Evolutionary conservation across 2,888 invertebrate species (phyloP), one percentile per base, ranked within the genome.

Genomic region (Smittia sp.): DNA sequence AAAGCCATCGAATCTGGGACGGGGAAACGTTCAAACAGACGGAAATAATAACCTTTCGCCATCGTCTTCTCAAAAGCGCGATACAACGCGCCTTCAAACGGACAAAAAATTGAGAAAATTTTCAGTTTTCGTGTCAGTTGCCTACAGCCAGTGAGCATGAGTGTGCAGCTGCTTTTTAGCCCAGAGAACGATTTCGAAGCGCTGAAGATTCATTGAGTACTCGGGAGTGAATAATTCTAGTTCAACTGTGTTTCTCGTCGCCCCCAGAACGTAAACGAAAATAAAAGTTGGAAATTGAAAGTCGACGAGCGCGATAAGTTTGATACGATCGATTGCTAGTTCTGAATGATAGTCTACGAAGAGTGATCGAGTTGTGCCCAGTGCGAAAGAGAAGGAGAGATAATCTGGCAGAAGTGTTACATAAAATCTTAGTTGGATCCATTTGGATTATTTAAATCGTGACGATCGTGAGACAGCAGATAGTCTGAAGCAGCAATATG

Each of bases 391-490:
- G 58, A 58, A 58, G n/a, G 11, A 58, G 15, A 69, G 20, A 72
- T 52, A 72, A 72, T 72, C 62, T 72, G 72, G 72, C 72, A 72
- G 27, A 62, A 72, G 62, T 62, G 72, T 72, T 72, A 72, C 38
- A 62, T 72, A 58, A 72, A 62, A 62, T 15, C 32, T 15, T 18
- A 70, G 15, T 46, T 38, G n/a, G 24, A 25, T 52, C 24, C 32
- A 62, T 62, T 39, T 22, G 39, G 13, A 15, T 6, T 9, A 24
- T 32, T 66, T 38, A 1, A 39, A 66, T 4, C 15, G 39, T 20
- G 38, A 20, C 1, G 15, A 24, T 62, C 25, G 22, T 46, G 39
- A 68, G 25, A 68, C 1, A 66, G 7, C n/a, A 46, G 46, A 38
- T 32, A 66, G 18, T 18, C 18, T 38, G 11, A 46, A 67, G 15